phyloP scores from a whole-genome alignment of 2,888 invertebrate genomes.

The Agrotis segetum region DNA sequence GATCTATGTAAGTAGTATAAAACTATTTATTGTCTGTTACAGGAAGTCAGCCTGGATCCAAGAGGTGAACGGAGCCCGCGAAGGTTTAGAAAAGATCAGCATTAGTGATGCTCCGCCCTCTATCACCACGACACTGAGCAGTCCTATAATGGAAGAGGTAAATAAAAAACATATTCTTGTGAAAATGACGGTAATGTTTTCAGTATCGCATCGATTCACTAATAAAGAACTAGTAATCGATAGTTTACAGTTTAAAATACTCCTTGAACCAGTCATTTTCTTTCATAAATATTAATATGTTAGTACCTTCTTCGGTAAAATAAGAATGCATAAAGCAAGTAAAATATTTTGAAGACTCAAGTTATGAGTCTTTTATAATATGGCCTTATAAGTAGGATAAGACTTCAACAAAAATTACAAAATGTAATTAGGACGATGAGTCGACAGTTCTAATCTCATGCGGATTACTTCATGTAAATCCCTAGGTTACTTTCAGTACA shows the following conservation, averaged over 20 bases:
- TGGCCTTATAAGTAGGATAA: too few species aligned
- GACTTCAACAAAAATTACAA: not conserved
- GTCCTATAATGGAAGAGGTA: constrained; percentile 92
- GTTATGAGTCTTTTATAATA: not conserved
- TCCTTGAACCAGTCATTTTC: not conserved
- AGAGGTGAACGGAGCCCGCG: constrained; percentile 86
- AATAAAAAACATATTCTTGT: too few species aligned
- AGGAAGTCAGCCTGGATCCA: constrained; percentile 88
- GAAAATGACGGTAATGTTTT: too few species aligned
- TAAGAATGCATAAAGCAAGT: not conserved
- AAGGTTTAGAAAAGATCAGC: constrained; percentile 80
- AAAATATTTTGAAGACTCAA: not conserved
- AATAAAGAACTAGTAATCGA: too few species aligned
- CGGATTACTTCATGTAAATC: not conserved
- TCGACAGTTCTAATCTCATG: not conserved
- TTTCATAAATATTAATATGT: not conserved
- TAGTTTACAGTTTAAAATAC: not conserved
- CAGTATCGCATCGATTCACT: too few species aligned
- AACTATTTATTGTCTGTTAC: constrained; percentile 48
- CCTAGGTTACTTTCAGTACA: not conserved
- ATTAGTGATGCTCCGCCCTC: constrained; percentile 86
- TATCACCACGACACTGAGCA: constrained; percentile 86
- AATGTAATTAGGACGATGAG: not conserved
- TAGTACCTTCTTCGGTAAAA: not conserved
- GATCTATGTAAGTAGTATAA: constrained; percentile 34